Evolutionary conservation across 2,888 invertebrate genomes (phyloP), one percentile per base, ranked within the genome.

Genomic region (Hydraecia micacea): DNA sequence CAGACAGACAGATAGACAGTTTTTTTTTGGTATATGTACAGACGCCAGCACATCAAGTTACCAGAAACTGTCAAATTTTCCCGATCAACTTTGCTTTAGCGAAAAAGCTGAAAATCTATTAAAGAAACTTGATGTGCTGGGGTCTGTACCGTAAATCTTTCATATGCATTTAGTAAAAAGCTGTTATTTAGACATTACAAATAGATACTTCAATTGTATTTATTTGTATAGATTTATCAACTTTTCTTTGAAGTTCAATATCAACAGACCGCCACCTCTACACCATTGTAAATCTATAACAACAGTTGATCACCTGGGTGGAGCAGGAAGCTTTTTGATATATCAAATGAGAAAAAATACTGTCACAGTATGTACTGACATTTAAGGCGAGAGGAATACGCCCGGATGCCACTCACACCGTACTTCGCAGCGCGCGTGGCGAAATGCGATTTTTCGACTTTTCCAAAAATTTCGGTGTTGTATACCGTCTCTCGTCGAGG

Each of bases 301-400:
- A 74, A 62, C 65, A 60, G 74, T 77, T 78, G 85, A 94, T 93
- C 86, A 78, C 85, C 81, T 89, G 92, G 94, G 94, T 90, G 94
- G 92, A 95, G 93, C 93, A 95, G 96, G 96, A 95, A 96, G 92
- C 90, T 72, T 86, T 86, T 87, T 75, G 71, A 81, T 83, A 81
- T 78, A 73, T 32, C 68, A 63, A 75, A 71, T 72, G 73, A 84
- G 86, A 91, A 91, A 93, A 93, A 93, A 93, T 91, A 91, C 86
- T 90, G 88, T 91, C 90, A 80, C 90, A 88, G 83, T 82, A 79
- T 84, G 75, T 73, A 73, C 63, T 93, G 94, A 91, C 92, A 94
- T 94, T 95, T 93, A 92, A 88, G 83, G 85, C 86, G 84, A 65
- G 55, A 79, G 49, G 49, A 62, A 52, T 68, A 68, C 21, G 73